Percentiles rank a stretch among this genome's conserved stretches.
phyloP scores from a whole-genome alignment of 1,140 invertebrate species.

The Hormaphis cornu region DNA sequence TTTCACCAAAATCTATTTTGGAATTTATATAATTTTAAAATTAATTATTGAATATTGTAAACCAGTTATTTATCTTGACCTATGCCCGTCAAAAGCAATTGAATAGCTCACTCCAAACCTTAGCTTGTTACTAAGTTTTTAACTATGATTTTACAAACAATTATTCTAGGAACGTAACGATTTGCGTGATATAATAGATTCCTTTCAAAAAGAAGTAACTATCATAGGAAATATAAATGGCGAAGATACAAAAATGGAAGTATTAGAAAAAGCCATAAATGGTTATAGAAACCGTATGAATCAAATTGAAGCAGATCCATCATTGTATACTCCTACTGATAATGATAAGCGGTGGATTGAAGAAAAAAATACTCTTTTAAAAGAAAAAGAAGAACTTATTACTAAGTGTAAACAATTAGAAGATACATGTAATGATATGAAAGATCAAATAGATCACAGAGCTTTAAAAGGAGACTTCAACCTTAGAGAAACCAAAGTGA shows the following conservation, averaged over 20 bases:
- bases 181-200: slow-evolving; percentile 38
- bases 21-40: no score
- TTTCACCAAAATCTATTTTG: no score
- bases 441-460: slow-evolving; percentile 38
- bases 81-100: background rate
- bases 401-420: slow-evolving; percentile 36
- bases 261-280: slow-evolving; percentile 38
- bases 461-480: slow-evolving; percentile 40
- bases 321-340: slow-evolving; percentile 26
- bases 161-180: slow-evolving; percentile 39
- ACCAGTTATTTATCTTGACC: background rate
- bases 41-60: no score
- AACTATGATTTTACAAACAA: background rate
- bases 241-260: slow-evolving; percentile 34
- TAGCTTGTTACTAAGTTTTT: background rate
- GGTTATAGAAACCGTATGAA: slow-evolving; percentile 38
- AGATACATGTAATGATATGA: slow-evolving; percentile 36
- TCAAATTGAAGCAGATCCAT: slow-evolving; percentile 38
- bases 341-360: slow-evolving; percentile 28
- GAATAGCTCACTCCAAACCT: background rate
- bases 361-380: slow-evolving; percentile 33
- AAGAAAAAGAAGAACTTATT: slow-evolving; percentile 33
- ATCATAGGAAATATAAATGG: slow-evolving; percentile 33
- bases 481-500: slow-evolving; percentile 37
- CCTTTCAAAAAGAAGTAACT: slow-evolving; percentile 40